A percentile compares a stretch with the other conserved stretches of the same genome.
Conservation (phyloP, 2,797 vertebrate genomes). For the Sebastes taczanowskii region DNA sequence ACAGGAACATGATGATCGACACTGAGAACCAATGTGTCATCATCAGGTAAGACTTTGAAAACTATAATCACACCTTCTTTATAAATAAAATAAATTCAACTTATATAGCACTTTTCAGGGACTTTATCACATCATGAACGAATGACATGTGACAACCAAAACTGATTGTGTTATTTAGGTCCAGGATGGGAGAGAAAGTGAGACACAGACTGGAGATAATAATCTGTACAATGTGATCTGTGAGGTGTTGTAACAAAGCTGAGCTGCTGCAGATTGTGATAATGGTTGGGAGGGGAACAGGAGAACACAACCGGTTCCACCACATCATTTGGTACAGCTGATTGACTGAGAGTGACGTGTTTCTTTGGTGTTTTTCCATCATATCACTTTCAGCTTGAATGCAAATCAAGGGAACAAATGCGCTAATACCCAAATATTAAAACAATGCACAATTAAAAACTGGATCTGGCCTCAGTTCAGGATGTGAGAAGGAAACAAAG, state of each 20-base stretch:
- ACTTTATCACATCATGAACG: not conserved
- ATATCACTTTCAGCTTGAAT: not conserved
- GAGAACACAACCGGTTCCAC: slow-evolving; percentile 66
- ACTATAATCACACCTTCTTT: not conserved
- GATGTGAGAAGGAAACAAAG: slow-evolving; percentile 58
- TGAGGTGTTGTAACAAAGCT: slow-evolving; percentile 9
- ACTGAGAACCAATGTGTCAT: slow-evolving; percentile 98
- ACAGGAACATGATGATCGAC: slow-evolving; percentile 99
- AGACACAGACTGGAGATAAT: slow-evolving; percentile 19
- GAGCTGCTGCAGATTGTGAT: slow-evolving; percentile 7
- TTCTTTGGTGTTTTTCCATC: slow-evolving; percentile 19
- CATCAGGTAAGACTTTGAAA: slow-evolving; percentile 89
- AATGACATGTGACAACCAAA: not conserved
- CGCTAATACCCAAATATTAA: not conserved
- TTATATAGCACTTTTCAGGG: too few species aligned
- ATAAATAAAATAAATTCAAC: too few species aligned
- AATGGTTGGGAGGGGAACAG: slow-evolving; percentile 27
- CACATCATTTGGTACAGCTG: slow-evolving; percentile 38
- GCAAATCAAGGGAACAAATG: not conserved
- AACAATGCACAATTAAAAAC: slow-evolving; percentile 8
- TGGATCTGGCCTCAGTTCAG: slow-evolving; percentile 31
- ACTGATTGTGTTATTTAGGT: not conserved
- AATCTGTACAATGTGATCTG: slow-evolving; percentile 33
- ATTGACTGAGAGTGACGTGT: not conserved
- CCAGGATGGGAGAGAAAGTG: not conserved